These are phyloP conservation scores for Polypedilum pembai DNA, from an alignment of 1,140 invertebrate species.

Conservation along the genomic window DNA sequence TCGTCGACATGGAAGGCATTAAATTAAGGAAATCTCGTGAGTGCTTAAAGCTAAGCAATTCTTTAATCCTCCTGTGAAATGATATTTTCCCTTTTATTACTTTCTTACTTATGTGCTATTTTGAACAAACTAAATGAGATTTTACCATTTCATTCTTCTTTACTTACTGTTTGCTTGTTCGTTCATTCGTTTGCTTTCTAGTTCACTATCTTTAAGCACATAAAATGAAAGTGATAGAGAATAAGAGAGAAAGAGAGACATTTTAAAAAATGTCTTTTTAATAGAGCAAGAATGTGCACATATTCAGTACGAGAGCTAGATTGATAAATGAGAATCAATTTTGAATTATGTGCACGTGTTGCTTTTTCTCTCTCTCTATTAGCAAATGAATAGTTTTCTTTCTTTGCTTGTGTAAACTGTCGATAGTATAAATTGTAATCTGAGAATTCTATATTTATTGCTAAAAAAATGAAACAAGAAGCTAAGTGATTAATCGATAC, in stretches of 20 bases:
- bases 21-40: constrained; percentile 18
- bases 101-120: constrained; percentile 5
- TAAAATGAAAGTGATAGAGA: too few species aligned
- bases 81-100: not conserved
- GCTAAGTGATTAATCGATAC: constrained; percentile 2
- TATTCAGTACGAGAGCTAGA: too few species aligned
- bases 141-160: not conserved
- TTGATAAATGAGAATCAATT: too few species aligned
- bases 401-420: too few species aligned
- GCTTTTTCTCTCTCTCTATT: too few species aligned
- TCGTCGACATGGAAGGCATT: not conserved
- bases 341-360: too few species aligned
- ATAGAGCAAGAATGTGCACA: too few species aligned
- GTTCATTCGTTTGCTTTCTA: too few species aligned
- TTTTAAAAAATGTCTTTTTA: too few species aligned
- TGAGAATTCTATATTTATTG: constrained; percentile 2
- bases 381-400: too few species aligned
- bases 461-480: not conserved
- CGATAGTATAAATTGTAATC: not conserved
- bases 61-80: not conserved
- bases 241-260: too few species aligned
- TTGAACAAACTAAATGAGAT: not conserved
- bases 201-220: too few species aligned
- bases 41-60: not conserved
- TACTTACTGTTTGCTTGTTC: not conserved